Evolutionary conservation across 2,888 invertebrate genomes (phyloP).

Genomic region (Lobophora halterata): DNA sequence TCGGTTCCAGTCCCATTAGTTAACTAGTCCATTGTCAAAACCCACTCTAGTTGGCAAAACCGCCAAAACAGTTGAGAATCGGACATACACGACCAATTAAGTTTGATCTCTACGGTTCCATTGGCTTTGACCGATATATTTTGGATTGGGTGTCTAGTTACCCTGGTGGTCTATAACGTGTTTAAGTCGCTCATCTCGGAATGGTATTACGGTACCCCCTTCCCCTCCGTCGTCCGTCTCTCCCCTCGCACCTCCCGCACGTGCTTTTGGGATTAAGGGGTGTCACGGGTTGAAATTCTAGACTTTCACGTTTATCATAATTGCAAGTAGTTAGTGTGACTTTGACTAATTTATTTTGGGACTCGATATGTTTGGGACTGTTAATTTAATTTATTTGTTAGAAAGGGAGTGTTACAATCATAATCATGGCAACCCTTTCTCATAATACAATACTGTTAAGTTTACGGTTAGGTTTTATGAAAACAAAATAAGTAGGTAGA

Average conservation of each 20-base stretch:
- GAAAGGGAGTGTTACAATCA: slow-evolving; percentile 1
- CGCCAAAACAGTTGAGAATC: slow-evolving; percentile 69
- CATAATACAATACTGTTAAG: too few species aligned
- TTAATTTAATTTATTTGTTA: slow-evolving; percentile 16
- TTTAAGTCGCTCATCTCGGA: slow-evolving; percentile 79
- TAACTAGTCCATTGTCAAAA: slow-evolving; percentile 75
- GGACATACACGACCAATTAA: slow-evolving; percentile 51
- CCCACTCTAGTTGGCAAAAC: slow-evolving; percentile 66
- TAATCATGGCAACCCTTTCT: slow-evolving; percentile 4
- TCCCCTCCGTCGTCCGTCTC: slow-evolving; percentile 39
- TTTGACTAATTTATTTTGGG: slow-evolving; percentile 25
- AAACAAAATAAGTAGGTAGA: too few species aligned
- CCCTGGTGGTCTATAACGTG: slow-evolving; percentile 61
- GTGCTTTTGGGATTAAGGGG: slow-evolving; percentile 61
- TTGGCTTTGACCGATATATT: slow-evolving; percentile 37
- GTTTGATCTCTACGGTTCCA: slow-evolving; percentile 42
- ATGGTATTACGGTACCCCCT: slow-evolving; percentile 76
- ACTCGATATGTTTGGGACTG: slow-evolving; percentile 22
- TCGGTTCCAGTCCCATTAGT: slow-evolving; percentile 69
- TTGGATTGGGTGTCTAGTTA: slow-evolving; percentile 42
- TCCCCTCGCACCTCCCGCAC: slow-evolving; percentile 52
- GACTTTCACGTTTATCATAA: slow-evolving; percentile 26
- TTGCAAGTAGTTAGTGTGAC: slow-evolving; percentile 28
- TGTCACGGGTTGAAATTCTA: slow-evolving; percentile 45
- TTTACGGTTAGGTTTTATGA: too few species aligned